Conservation (phyloP, 2,888 invertebrate species). For the Elysia crispata region DNA sequence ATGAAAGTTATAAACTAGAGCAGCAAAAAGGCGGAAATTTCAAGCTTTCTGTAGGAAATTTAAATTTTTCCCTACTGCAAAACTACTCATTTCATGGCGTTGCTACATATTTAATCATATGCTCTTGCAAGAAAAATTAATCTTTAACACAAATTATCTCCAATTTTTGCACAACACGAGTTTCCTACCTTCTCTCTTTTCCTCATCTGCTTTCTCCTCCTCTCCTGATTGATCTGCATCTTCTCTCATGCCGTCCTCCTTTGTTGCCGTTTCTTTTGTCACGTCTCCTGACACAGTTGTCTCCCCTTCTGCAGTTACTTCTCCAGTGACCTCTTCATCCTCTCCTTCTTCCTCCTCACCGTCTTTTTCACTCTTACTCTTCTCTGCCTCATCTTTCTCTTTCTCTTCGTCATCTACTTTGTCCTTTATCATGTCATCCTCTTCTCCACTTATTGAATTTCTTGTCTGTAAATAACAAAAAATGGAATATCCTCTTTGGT, state of each 20-base stretch:
- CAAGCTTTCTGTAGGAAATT: too few relatives aligned
- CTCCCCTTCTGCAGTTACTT: not conserved
- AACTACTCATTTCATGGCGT: too few relatives aligned
- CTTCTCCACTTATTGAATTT: conserved; percentile 47
- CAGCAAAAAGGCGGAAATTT: too few relatives aligned
- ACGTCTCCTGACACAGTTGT: not conserved
- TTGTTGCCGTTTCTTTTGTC: not conserved
- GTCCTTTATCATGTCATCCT: conserved; percentile 25
- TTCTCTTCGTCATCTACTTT: conserved; percentile 52
- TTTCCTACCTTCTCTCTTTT: not conserved
- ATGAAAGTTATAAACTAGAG: too few relatives aligned
- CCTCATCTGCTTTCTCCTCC: conserved; percentile 11
- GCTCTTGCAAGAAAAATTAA: too few relatives aligned
- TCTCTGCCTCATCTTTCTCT: conserved; percentile 53
- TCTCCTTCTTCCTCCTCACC: conserved; percentile 48
- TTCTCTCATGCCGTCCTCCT: not conserved
- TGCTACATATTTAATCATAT: too few relatives aligned
- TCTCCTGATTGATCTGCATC: not conserved
- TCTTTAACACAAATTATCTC: too few relatives aligned
- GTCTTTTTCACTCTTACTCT: not conserved
- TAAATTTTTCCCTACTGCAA: too few relatives aligned
- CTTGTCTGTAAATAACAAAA: conserved; percentile 11
- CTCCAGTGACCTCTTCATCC: conserved; percentile 34
- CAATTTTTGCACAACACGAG: too few relatives aligned
- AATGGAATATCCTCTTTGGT: too few relatives aligned